Evolutionary conservation across 1,140 invertebrate species (phyloP).

Genomic region (Aethina tumida): DNA sequence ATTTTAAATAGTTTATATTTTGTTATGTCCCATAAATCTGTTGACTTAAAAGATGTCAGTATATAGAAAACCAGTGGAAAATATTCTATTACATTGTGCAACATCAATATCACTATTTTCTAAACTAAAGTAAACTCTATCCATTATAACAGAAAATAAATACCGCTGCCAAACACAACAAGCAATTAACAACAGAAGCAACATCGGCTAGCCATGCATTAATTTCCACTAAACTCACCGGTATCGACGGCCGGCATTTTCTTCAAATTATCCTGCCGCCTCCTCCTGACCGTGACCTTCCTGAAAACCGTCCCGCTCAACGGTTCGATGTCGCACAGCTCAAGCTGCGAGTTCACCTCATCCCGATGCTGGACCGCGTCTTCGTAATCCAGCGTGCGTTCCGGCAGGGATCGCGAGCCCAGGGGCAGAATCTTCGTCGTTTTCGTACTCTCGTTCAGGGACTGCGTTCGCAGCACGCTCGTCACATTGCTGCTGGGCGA

Average conservation of each 20-base stretch:
- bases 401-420: constrained; percentile 12
- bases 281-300: constrained; percentile 39
- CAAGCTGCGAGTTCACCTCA: constrained; percentile 16
- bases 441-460: constrained; percentile 7
- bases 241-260: constrained; percentile 32
- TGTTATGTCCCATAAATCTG: too few species aligned
- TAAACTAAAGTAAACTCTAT: too few species aligned
- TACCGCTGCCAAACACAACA: too few species aligned
- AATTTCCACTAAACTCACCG: constrained; percentile 24
- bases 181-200: too few species aligned
- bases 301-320: constrained; percentile 38
- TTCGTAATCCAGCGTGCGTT: constrained; percentile 8
- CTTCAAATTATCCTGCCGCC: constrained; percentile 31
- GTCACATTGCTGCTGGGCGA: constrained; percentile 18
- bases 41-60: too few species aligned
- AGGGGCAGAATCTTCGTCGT: constrained; percentile 10
- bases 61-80: too few species aligned
- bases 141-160: too few species aligned
- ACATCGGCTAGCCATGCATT: too few species aligned
- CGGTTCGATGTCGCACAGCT: constrained; percentile 36
- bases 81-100: too few species aligned
- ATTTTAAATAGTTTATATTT: too few species aligned
- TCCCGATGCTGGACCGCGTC: constrained; percentile 1
- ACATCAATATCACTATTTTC: too few species aligned
- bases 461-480: constrained; percentile 3